Base-by-base conservation (phyloP, 2,888 invertebrate species). In the Acanthosepion lycidas region DNA sequence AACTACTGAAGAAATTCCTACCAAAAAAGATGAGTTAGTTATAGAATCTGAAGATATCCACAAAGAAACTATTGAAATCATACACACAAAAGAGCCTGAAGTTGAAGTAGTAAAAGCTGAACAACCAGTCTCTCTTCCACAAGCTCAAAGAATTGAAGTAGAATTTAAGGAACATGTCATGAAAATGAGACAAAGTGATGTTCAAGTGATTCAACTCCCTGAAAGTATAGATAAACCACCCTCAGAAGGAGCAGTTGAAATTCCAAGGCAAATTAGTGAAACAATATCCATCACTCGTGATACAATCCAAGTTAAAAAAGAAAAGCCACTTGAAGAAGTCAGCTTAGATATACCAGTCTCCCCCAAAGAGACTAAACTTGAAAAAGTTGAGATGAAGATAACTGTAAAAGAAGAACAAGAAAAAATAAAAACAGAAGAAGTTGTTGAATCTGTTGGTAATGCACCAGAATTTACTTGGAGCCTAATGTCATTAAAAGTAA, bases 391-490 rank as follows among this genome's bases (percentile, higher is more conserved):
- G 91, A 95, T 96, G 95, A 96, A 95, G 64, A 95, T 96, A 78
- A 95, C 95, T 78, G 94, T 95, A 28, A 94, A 95, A 64, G 93
- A 94, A 28, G 95, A 95, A 49, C 94, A 95, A 94, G 95, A 96
- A 55, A 95, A 95, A 95, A n/a, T 95, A 95, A 23, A 91, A 95
- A 91, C 95, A 95, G 91, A 95, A 94, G 94, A 94, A 94, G 92
- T 95, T 94, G 94, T 95, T 53, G 92, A 95, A 53, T 94, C 94
- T 95, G 93, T 94, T 92, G 97, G 98, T 93, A 98, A 98, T 95
- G 98, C 98, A 64, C 99, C 99, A 51, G 98, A 98, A 96, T 99
- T 99, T 97, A 98, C 98, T 33, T 98, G 98, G 97, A 98, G 98
- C 95, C 98, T 99, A 95, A 98, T 98, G 95, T 98, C 98, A 23